A percentile compares a stretch with the other conserved stretches of the same genome.
phyloP scores from a whole-genome alignment of 2,113 vertebrate species.

The Phalacrocorax brasilianus region DNA sequence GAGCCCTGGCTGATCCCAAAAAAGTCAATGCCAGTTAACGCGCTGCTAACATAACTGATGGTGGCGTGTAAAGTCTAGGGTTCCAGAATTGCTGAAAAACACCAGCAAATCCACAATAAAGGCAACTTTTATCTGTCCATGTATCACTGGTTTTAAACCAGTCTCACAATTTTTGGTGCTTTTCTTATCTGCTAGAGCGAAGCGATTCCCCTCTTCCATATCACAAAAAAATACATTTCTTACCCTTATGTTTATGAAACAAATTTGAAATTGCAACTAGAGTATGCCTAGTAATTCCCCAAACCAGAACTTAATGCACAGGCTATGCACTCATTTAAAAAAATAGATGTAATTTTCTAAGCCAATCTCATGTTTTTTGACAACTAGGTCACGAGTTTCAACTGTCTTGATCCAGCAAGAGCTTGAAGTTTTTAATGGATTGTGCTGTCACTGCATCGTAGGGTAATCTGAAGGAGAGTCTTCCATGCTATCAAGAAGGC shows the following conservation, averaged over 20 bases:
- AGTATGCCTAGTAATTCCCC: neutral
- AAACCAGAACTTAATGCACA: neutral
- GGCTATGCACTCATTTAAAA: neutral
- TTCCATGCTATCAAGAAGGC: neutral
- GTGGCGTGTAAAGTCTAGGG: rapidly evolving
- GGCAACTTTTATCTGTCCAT: neutral
- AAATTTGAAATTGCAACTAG: neutral
- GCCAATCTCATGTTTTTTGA: neutral
- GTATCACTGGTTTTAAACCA: neutral
- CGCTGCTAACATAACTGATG: neutral
- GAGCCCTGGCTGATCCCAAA: neutral
- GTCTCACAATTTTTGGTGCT: neutral
- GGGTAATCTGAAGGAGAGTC: neutral
- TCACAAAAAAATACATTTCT: neutral
- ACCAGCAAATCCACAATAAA: neutral
- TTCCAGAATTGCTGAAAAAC: neutral
- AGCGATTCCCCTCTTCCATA: rapidly evolving
- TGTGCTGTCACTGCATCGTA: neutral
- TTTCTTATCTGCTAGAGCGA: neutral
- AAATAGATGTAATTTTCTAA: neutral
- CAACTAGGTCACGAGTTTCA: neutral
- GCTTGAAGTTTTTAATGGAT: neutral
- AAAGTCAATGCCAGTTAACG: neutral
- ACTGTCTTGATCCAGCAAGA: neutral
- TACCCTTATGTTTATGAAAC: neutral